Evolutionary conservation across 2,113 vertebrate species (phyloP).

Genomic region (Tauraco erythrolophus): DNA sequence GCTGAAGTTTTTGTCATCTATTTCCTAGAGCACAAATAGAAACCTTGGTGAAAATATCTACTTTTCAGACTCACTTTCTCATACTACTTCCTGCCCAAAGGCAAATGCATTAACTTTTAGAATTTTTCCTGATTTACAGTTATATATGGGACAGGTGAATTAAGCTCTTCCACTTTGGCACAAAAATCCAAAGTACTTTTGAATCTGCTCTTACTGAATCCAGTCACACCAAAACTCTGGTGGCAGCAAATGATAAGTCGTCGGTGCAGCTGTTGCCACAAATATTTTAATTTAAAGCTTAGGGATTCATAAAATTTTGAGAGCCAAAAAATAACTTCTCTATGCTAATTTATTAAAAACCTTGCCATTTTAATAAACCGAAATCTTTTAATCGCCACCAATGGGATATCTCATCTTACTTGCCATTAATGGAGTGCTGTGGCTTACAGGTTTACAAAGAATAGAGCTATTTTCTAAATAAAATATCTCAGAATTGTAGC

Average conservation of each 20-base stretch:
- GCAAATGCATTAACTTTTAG: not conserved
- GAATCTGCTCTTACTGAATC: not conserved
- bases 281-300: not conserved
- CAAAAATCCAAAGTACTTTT: not conserved
- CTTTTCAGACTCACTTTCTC: not conserved
- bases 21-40: not conserved
- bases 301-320: not conserved
- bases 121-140: not conserved
- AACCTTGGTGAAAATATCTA: not conserved
- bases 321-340: not conserved
- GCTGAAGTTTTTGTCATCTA: not conserved
- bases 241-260: not conserved
- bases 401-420: not conserved
- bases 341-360: not conserved
- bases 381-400: not conserved
- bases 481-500: not conserved
- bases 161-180: not conserved
- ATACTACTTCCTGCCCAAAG: not conserved
- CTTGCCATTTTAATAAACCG: not conserved
- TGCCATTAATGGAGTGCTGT: not conserved
- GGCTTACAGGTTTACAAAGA: not conserved
- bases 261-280: not conserved
- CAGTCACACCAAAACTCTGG: not conserved
- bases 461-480: not conserved
- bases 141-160: not conserved